These are phyloP conservation scores for Sicus ferrugineus DNA, from an alignment of 2,888 invertebrate genomes.

Conservation along the genomic window DNA sequence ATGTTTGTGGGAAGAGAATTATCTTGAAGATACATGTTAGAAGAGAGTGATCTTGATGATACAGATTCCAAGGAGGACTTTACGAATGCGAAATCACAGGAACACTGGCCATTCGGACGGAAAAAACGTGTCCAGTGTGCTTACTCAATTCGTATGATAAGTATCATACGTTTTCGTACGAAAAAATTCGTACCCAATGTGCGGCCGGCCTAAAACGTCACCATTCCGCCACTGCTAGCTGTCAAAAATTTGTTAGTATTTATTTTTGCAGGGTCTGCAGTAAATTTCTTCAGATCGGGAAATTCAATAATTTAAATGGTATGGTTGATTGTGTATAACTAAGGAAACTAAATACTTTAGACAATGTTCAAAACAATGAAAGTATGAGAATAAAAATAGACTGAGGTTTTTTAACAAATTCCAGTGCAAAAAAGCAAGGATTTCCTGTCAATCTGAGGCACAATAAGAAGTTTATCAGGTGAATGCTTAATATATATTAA, in stretches of 20 bases:
- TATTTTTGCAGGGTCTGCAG: conserved; percentile 22
- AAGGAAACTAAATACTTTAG: too few relatives aligned
- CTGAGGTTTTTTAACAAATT: too few relatives aligned
- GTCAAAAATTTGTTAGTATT: conserved; percentile 33
- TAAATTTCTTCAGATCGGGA: conserved; percentile 22
- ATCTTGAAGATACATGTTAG: too few relatives aligned
- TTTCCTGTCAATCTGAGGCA: neutral
- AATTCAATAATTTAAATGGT: neutral
- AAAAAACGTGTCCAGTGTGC: too few relatives aligned
- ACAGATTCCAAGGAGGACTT: too few relatives aligned
- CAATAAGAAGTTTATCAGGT: neutral
- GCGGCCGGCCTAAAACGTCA: neutral
- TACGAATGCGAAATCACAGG: too few relatives aligned
- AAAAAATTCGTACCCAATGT: neutral
- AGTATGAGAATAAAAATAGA: neutral
- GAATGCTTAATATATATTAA: neutral
- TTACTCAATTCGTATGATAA: too few relatives aligned
- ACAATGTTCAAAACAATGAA: neutral
- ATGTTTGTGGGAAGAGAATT: too few relatives aligned
- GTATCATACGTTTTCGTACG: neutral
- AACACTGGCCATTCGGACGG: too few relatives aligned
- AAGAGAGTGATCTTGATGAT: too few relatives aligned
- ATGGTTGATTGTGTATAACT: too few relatives aligned
- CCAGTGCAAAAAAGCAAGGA: too few relatives aligned
- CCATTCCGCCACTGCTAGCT: neutral